Percentiles rank a stretch among this genome's conserved stretches.
phyloP scores from a whole-genome alignment of 2,888 invertebrate species.

The Chymomyza fuscimana region DNA sequence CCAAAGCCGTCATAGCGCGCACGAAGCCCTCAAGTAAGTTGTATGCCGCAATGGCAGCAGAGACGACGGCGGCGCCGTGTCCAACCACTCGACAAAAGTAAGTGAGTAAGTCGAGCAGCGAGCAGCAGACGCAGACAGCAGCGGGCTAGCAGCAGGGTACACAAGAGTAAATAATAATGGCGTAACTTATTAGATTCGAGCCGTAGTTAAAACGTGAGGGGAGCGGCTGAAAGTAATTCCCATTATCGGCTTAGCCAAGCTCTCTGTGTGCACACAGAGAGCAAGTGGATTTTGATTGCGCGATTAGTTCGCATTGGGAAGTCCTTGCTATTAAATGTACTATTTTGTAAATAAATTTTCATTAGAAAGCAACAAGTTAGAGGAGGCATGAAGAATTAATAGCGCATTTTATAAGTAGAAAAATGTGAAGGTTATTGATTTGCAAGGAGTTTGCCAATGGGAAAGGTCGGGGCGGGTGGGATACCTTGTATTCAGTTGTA shows the following conservation, averaged over 20 bases:
- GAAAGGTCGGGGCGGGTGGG: no score
- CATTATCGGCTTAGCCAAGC: slow-evolving; percentile 53
- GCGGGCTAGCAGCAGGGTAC: not conserved
- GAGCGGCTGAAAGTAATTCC: slow-evolving; percentile 36
- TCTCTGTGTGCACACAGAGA: not conserved
- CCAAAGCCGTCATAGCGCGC: not conserved
- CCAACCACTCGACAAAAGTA: not conserved
- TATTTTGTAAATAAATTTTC: not conserved
- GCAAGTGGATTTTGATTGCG: slow-evolving; percentile 46
- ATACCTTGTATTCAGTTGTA: no score
- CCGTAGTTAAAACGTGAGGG: not conserved
- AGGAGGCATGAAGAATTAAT: not conserved
- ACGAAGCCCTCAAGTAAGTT: not conserved
- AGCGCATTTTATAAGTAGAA: not conserved
- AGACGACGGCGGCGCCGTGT: not conserved
- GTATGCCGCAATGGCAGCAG: not conserved
- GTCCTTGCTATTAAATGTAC: not conserved
- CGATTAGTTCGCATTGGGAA: not conserved
- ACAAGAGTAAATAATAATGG: slow-evolving; percentile 57
- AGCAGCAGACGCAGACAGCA: slow-evolving; percentile 22
- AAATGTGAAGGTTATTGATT: not conserved
- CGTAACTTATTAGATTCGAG: slow-evolving; percentile 52
- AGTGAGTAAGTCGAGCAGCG: slow-evolving; percentile 9
- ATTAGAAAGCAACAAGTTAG: not conserved
- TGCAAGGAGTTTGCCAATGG: not conserved